Base-by-base conservation (phyloP, 2,888 invertebrate species). In the Portevinia maculata region DNA sequence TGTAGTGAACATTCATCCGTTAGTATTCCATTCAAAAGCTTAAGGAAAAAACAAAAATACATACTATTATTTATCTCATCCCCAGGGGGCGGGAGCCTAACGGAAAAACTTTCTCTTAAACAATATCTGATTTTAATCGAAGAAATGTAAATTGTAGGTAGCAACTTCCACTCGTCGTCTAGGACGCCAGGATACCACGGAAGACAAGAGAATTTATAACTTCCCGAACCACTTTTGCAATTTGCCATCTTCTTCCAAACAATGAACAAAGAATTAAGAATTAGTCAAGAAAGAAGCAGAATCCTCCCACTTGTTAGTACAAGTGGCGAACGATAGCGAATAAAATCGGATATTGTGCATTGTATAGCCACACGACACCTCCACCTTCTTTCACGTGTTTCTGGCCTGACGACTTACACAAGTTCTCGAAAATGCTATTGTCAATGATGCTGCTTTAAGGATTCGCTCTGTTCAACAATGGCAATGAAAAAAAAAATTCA, bases 51-150 rank as follows among this genome's bases (percentile, higher is more conserved):
- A 5, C 3, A 34, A 9, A 65, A 67, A 65, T 52, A n/a, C n/a
- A n/a, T n/a, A n/a, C n/a, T n/a, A n/a, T 55, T 39, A 39, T 60
- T 74, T 74, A 79, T 75, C 79, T 57, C 57, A 74, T 62, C 28
- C 62, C 79, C 69, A 57, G 57, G 44, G 13, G 17, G 55, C 28
- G 30, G 30, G 15, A 44, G 50, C 24, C 2, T 3, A 24, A 24
- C 24, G 24, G 50, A 32, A 57, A 32, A 69, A 64, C 37, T 62
- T 62, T 69, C 67, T 50, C 50, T 62, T 50, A 41, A 44, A 69
- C 44, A 74, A 74, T 50, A 69, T 74, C 69, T 69, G 75, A 79
- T 79, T 75, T 28, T 50, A 69, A 79, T 74, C 74, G 69, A 75
- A 62, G 75, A 19, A 75, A 79, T 74, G 79, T 67, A 75, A 74